Evolutionary conservation across 2,888 invertebrate genomes (phyloP).

Genomic region (Labia minor): DNA sequence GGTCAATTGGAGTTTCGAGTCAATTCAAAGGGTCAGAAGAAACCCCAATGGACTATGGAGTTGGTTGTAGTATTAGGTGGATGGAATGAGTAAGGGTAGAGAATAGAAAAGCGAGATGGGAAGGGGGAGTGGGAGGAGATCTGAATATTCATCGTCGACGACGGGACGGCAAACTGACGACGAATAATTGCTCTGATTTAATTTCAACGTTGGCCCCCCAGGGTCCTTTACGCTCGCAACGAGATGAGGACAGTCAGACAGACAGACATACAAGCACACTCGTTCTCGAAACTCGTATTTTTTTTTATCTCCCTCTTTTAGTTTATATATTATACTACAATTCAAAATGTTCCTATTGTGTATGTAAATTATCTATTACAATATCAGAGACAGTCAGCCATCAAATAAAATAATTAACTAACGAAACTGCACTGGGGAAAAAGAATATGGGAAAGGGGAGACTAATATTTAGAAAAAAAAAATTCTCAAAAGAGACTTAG

Average conservation of each 20-base stretch:
- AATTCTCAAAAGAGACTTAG: too few species aligned
- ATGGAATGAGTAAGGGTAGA: background rate
- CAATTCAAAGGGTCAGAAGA: constrained; percentile 1
- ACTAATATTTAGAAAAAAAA: too few species aligned
- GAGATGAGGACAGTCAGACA: background rate
- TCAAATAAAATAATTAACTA: too few species aligned
- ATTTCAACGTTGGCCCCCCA: background rate
- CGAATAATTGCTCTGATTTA: constrained; percentile 13
- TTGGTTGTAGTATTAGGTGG: background rate
- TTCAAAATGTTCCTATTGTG: too few species aligned
- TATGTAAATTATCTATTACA: too few species aligned
- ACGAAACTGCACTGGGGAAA: too few species aligned
- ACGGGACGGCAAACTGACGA: constrained; percentile 5
- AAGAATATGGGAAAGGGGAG: too few species aligned
- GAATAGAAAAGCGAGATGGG: background rate
- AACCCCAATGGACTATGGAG: background rate
- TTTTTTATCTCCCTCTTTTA: background rate
- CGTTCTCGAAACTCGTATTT: background rate
- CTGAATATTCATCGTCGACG: background rate
- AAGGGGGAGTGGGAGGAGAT: background rate
- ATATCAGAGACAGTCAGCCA: too few species aligned
- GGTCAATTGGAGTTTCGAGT: background rate
- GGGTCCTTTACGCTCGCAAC: background rate
- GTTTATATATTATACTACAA: background rate
- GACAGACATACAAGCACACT: too few species aligned